These are phyloP conservation scores for Thymelicus sylvestris DNA, from an alignment of 2,888 invertebrate genomes.

Conservation along the genomic window DNA sequence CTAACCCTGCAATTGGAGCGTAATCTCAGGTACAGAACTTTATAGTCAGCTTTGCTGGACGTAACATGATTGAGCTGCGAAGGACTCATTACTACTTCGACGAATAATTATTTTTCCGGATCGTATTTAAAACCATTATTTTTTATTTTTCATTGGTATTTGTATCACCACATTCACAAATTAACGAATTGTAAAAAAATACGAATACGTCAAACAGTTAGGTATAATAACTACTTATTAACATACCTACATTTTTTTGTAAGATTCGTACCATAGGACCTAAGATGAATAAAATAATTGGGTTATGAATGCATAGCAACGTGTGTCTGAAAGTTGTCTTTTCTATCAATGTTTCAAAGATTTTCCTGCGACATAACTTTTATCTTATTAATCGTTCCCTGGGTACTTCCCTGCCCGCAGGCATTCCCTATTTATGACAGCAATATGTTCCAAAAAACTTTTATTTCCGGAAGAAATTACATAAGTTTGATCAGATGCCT, in stretches of 20 bases:
- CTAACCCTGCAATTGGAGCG: background rate
- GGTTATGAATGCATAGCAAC: background rate
- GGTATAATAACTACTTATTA: too few species aligned
- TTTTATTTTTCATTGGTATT: too few species aligned
- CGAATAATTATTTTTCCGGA: too few species aligned
- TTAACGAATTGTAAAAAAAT: too few species aligned
- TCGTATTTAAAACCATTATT: too few species aligned
- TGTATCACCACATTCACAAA: too few species aligned
- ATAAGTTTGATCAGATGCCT: background rate
- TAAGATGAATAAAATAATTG: too few species aligned
- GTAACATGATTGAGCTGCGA: too few species aligned
- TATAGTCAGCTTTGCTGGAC: background rate
- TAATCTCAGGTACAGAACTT: background rate
- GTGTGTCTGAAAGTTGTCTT: background rate
- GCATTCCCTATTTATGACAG: constrained; percentile 6
- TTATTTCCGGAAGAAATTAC: background rate
- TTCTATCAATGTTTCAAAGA: background rate
- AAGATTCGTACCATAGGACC: too few species aligned
- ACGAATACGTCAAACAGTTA: too few species aligned
- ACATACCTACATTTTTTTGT: too few species aligned
- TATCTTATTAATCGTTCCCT: constrained; percentile 20
- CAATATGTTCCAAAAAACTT: background rate
- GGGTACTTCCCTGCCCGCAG: background rate
- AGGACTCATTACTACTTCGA: too few species aligned
- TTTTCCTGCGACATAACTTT: background rate